phyloP scores from a whole-genome alignment of 2,113 vertebrate genomes.

The Protobothrops mucrosquamatus region DNA sequence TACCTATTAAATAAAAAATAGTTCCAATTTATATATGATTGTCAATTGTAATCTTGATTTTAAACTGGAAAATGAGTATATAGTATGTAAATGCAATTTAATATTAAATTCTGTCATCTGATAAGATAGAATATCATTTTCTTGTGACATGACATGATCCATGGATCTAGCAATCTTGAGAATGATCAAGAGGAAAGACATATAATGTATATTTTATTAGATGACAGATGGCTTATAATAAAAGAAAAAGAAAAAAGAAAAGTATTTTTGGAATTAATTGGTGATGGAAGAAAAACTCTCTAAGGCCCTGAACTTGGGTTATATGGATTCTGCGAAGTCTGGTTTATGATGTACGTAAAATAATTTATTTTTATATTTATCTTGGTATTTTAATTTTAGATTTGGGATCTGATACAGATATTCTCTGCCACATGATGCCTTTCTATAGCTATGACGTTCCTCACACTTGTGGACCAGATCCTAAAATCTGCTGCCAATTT shows the following conservation, averaged over 20 bases:
- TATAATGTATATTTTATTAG: not conserved
- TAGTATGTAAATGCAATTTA: not conserved
- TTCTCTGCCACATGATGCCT: constrained; percentile 97
- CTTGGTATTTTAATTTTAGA: constrained; percentile 72
- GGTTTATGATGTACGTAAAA: not conserved
- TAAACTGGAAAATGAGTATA: not conserved
- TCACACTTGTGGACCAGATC: constrained; percentile 93
- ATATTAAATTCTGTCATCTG: not conserved
- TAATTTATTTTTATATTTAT: not conserved
- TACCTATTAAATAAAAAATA: not conserved
- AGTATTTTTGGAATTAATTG: not conserved
- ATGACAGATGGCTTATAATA: not conserved
- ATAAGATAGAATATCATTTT: not conserved
- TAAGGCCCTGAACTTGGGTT: not conserved
- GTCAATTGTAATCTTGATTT: not conserved
- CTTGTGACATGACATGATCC: not conserved
- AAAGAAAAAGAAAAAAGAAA: not conserved
- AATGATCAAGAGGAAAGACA: not conserved
- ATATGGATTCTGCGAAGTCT: not conserved
- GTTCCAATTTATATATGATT: not conserved
- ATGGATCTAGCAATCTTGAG: not conserved
- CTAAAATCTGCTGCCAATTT: constrained; percentile 93
- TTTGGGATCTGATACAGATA: constrained; percentile 81
- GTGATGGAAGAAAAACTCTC: not conserved
- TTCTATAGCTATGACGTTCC: constrained; percentile 97